These are phyloP conservation scores for Phylloscopus trochiloides DNA, from an alignment of 2,113 vertebrate genomes.

Conservation along the genomic window DNA sequence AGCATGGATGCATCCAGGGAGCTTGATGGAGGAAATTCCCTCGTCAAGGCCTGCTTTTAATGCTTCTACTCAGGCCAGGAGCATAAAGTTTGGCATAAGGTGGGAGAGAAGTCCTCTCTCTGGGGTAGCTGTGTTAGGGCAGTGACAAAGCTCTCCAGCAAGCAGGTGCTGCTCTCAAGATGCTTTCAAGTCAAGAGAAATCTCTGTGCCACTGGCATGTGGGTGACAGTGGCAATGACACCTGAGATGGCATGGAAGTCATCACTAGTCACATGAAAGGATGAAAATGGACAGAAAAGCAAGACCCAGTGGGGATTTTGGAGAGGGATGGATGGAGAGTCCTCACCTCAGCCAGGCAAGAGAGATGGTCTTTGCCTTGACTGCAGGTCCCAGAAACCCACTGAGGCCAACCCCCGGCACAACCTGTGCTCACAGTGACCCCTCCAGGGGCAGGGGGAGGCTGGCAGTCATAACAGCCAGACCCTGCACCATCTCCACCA, in stretches of 20 bases:
- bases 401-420: neutral
- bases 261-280: accelerated
- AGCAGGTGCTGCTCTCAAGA: neutral
- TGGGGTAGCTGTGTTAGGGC: neutral
- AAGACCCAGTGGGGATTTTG: neutral
- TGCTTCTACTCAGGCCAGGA: neutral
- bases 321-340: neutral
- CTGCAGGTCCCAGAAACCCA: neutral
- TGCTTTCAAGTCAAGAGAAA: neutral
- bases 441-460: neutral
- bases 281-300: neutral
- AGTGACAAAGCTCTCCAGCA: neutral
- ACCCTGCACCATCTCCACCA: neutral
- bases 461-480: neutral
- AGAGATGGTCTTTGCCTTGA: neutral
- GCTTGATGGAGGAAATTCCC: neutral
- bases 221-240: neutral
- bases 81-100: neutral
- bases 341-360: neutral
- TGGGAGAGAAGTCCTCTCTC: neutral
- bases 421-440: accelerated
- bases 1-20: neutral
- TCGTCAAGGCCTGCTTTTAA: neutral
- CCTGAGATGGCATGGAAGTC: neutral
- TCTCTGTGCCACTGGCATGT: neutral